These are phyloP conservation scores for Kuschelorhynchus macadamiae DNA, from an alignment of 2,888 invertebrate species.

Conservation along the genomic window DNA sequence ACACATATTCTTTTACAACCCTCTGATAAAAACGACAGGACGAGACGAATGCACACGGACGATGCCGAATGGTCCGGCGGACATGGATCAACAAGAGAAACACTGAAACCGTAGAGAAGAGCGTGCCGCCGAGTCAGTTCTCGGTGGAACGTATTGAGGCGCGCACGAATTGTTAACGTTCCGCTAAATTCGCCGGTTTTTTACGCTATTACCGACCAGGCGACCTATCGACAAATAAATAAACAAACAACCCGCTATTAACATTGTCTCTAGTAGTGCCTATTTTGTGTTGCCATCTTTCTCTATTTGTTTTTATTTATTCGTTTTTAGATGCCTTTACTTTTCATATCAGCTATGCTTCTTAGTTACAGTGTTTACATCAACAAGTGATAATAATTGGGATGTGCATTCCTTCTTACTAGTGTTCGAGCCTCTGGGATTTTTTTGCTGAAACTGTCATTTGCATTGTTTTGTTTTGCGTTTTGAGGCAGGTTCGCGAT, in stretches of 20 bases:
- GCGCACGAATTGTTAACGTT: constrained; percentile 47
- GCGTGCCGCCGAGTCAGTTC: constrained; percentile 56
- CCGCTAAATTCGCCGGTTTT: constrained; percentile 42
- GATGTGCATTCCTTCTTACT: constrained; percentile 8
- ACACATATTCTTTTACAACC: constrained; percentile 36
- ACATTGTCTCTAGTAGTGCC: background rate
- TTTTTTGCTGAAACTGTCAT: background rate
- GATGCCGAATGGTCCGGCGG: constrained; percentile 21
- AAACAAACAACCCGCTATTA: no score
- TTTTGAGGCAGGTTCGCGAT: constrained; percentile 5
- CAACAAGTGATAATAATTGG: constrained; percentile 25
- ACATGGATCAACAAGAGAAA: constrained; percentile 48
- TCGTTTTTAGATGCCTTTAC: background rate
- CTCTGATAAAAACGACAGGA: constrained; percentile 29
- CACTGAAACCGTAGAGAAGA: constrained; percentile 22
- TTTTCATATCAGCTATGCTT: constrained; percentile 15
- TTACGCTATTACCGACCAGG: constrained; percentile 40
- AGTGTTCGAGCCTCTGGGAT: constrained; percentile 1
- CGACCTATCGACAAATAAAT: no score
- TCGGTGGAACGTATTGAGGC: constrained; percentile 53
- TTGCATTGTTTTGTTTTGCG: background rate
- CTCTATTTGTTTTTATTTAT: background rate
- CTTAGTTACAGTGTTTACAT: constrained; percentile 16
- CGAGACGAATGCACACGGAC: constrained; percentile 18
- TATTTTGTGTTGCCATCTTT: constrained; percentile 7